Evolutionary conservation across 2,888 invertebrate genomes (phyloP), one percentile per base, ranked within the genome.

Genomic region (Rhamnusium bicolor): DNA sequence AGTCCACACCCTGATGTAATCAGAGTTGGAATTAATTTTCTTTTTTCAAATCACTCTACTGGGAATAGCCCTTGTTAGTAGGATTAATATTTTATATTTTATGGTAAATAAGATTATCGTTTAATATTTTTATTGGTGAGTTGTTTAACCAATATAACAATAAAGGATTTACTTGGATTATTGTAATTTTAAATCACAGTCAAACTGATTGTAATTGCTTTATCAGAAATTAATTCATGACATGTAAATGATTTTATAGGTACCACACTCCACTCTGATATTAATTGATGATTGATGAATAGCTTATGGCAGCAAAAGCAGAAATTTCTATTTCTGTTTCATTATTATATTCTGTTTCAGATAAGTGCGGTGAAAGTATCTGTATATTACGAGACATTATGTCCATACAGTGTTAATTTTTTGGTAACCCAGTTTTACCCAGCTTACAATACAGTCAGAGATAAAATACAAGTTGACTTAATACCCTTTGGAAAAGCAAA

Each of bases 331-430:
- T n/a, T n/a, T n/a, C n/a, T n/a, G n/a, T n/a, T n/a, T n/a, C n/a
- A n/a, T n/a, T n/a, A n/a, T 24, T 4, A 32, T 10, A 10, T 32
- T 24, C n/a, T 19, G 16, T 61, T 61, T 46, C 12, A 61, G 61
- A 18, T 18, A 2, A 5, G 19, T 7, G 21, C 40, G 1, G 21
- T 61, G 5, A 61, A 61, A 16, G 87, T 91, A 0, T 86, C 87
- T 0, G 86, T 91, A 4, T 91, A 89, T 81, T 91, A 91, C 80
- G 91, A 91, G 82, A 86, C 90, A 0, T 83, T 91, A 18, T 91
- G 91, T 80, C 88, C 89, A 0, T 90, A 91, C 82, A 91, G 91
- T 75, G 86, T 87, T 2, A 77, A 80, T 24, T 91, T 90, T 77
- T 85, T 91, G 27, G 85, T 74, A 0, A 79, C 84, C 2, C 89